Evolutionary conservation across 2,113 vertebrate species (phyloP), one percentile per base, ranked within the genome.

Genomic region (Sphaerodactylus townsendi): DNA sequence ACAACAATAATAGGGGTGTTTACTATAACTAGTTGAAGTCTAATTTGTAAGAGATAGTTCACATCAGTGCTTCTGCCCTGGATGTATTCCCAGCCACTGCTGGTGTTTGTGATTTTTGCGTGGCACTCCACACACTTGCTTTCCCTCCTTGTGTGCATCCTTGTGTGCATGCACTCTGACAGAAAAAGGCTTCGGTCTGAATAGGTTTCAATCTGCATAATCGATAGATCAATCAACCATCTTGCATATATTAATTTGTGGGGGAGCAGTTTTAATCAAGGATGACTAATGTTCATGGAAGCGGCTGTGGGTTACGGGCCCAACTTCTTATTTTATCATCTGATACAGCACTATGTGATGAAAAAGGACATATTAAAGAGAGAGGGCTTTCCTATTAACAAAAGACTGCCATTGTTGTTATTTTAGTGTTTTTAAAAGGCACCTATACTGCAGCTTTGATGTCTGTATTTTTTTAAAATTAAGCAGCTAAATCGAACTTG

Each of bases 11-110:
- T 93, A 74, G 85, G 90, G 5, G 82, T 83, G 89, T 91, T 96
- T 89, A 87, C 80, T 93, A 93, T 77, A 84, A 76, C 85, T 93
- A 89, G 92, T 88, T 95, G 94, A 95, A 94, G 93, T 93, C 95
- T 93, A 93, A 95, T 95, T 96, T 95, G 86, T 93, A 93, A 95
- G 92, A 93, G 88, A 90, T 91, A 93, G 93, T 93, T 87, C 7
- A 86, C 92, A 94, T 93, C 92, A 81, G 82, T 90, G 90, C 33
- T 79, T 91, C 83, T 88, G 88, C 89, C 83, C 86, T 93, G 82
- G 88, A 89, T 90, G 76, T 83, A 92, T 87, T 73, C 80, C 81
- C 79, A 86, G 87, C 77, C 85, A 39, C 19, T 44, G 83, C 85
- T 95, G 91, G 91, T 93, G 86, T 88, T 89, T 59, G 82, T 89